A percentile compares a stretch with the other conserved stretches of the same genome.
Conservation (phyloP, 2,113 vertebrate genomes). For the Pundamilia nyererei region DNA sequence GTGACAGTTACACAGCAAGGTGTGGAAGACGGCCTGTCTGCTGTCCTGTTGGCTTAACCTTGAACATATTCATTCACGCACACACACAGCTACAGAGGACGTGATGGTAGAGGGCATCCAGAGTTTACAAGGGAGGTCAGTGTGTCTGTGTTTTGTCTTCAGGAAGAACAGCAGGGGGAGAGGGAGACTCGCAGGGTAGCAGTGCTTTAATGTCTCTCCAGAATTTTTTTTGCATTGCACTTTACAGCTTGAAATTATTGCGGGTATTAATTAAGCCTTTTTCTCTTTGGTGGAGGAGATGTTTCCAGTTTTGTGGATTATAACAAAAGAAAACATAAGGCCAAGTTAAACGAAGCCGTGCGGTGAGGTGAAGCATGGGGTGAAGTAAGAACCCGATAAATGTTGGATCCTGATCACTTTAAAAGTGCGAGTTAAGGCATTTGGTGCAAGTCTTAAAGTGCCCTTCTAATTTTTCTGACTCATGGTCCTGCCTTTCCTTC, state of each 20-base stretch:
- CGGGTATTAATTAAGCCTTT: background rate
- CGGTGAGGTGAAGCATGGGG: background rate
- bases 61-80: background rate
- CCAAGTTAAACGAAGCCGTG: background rate
- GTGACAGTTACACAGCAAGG: background rate
- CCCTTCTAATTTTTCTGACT: background rate
- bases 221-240: background rate
- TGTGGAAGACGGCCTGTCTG: background rate
- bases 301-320: background rate
- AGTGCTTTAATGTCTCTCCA: background rate
- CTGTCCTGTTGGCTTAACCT: constrained; percentile 27
- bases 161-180: background rate
- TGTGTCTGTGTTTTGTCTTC: background rate
- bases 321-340: background rate
- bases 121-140: background rate
- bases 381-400: background rate
- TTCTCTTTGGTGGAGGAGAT: background rate
- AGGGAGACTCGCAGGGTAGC: background rate
- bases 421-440: background rate
- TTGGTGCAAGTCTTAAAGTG: background rate
- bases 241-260: background rate
- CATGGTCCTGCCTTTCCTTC: background rate
- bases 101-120: constrained; percentile 25
- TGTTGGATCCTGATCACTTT: background rate
- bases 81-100: background rate